Evolutionary conservation across 2,113 vertebrate species (phyloP), one percentile per base, ranked within the genome.

Genomic region (Tetrax tetrax): DNA sequence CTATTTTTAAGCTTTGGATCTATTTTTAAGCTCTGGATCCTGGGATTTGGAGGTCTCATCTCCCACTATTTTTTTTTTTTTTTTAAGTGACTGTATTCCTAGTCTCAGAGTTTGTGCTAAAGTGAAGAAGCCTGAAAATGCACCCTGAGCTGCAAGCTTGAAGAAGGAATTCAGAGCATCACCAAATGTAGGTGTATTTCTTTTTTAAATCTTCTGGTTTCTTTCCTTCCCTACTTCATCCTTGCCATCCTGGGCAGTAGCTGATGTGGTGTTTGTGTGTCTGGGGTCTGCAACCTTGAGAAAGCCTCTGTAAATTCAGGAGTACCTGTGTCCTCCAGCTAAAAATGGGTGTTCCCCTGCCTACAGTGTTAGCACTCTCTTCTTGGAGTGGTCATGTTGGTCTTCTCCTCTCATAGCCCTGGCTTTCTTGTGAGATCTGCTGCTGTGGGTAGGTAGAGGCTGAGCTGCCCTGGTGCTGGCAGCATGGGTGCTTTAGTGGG

Each of bases 241-340:
- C 22, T 65, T 28, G 20, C 17, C 4, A 18, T 28, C 33, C 10
- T 3, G 3, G 57, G 56, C 29, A 75, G 77, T 18, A 71, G 60
- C 43, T 87, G 68, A 3, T 1, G 1, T 2, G 16, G 28, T 70
- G 35, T 18, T 59, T 77, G 35, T 3, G 3, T 1, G 1, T 12
- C 12, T 45, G 47, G 51, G 43, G 41, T 54, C 51, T 87, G 72
- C 21, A 65, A 33, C 41, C 22, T 21, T 59, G 45, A 89, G 82
- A 78, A 75, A 50, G 6, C 33, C 28, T 63, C 50, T 23, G 48
- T 79, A 53, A 86, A 77, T 28, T 28, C 25, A 15, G 2, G 18
- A 63, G 14, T 50, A 72, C 43, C 37, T 33, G 14, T 4, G 1
- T 27, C 2, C 31, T 16, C 9, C 12, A 47, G 8, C 37, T 23